These are phyloP conservation scores for Hippopotamyrus pictus DNA, from an alignment of 2,797 vertebrate species.

Conservation along the genomic window DNA sequence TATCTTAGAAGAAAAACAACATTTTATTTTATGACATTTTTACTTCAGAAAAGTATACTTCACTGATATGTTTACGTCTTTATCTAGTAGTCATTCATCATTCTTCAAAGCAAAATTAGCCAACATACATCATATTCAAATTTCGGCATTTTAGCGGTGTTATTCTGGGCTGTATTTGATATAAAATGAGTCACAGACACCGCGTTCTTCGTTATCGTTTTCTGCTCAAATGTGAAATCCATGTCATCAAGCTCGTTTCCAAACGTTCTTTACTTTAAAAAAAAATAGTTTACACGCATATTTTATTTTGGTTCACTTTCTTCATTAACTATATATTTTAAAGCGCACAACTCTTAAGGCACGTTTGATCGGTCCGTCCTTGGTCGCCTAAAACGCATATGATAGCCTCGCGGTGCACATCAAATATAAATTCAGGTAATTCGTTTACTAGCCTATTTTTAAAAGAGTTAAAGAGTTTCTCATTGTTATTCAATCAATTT, in stretches of 20 bases:
- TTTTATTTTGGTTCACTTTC: neutral
- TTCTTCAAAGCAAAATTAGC: neutral
- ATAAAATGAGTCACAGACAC: neutral
- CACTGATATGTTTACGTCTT: neutral
- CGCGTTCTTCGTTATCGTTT: neutral
- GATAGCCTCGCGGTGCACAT: neutral
- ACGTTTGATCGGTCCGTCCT: neutral
- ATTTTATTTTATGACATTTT: neutral
- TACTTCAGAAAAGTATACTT: neutral
- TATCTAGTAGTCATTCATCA: neutral
- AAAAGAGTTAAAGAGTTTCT: neutral
- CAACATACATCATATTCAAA: neutral
- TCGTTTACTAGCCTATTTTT: neutral
- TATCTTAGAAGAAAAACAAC: neutral
- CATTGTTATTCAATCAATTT: neutral
- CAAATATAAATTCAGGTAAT: neutral
- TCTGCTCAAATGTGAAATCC: neutral
- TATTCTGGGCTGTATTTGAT: neutral
- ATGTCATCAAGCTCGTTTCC: neutral
- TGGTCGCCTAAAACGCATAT: neutral
- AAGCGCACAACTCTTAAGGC: neutral
- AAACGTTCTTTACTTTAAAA: neutral
- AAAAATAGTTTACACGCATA: neutral
- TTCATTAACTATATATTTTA: neutral
- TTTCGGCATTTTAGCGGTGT: neutral